Evolutionary conservation across 2,113 vertebrate species (phyloP), one percentile per base, ranked within the genome.

Genomic region (Rhabdomys dilectus): DNA sequence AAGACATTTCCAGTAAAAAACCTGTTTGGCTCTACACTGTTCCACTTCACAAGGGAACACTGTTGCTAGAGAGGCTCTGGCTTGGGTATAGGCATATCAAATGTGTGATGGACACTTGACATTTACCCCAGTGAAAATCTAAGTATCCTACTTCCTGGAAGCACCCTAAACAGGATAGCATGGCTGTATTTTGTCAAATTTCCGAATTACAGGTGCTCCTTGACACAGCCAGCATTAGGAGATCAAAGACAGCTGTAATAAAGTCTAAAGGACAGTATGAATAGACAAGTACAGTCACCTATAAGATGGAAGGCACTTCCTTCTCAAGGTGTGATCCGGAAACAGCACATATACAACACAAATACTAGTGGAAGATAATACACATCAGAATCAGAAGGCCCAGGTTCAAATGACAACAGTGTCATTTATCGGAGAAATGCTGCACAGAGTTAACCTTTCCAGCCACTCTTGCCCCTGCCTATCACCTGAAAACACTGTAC

Each of bases 1-100:
- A 95, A 89, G 91, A 73, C 29, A 89, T 82, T 96, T 95, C 95
- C 94, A 48, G 0, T 96, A 96, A 97, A 95, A 97, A 39, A 66
- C 60, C 92, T 76, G 95, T 73, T 86, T 94, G 76, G 93, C 48
- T 92, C 96, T 64, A 45, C 66, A 82, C 81, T 60, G 12, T 66
- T 62, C 66, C 88, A 91, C 97, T 85, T 96, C 93, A 21, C 39
- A 62, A 31, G 92, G 15, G 34, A 93, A 87, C 60, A 62, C 60
- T 45, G 42, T 53, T 16, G 58, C 72, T 90, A 91, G 82, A 82
- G 48, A 95, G 53, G 45, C 72, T 58, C 94, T 66, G 62, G 66
- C 53, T 90, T 66, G 77, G 42, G 75, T 39, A 26, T 42, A 48
- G 68, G 60, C 45, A 92, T 75, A 85, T 62, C 70, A 94, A 84